Conservation (phyloP, 2,113 vertebrate species). For the Himantopus leucocephalus region DNA sequence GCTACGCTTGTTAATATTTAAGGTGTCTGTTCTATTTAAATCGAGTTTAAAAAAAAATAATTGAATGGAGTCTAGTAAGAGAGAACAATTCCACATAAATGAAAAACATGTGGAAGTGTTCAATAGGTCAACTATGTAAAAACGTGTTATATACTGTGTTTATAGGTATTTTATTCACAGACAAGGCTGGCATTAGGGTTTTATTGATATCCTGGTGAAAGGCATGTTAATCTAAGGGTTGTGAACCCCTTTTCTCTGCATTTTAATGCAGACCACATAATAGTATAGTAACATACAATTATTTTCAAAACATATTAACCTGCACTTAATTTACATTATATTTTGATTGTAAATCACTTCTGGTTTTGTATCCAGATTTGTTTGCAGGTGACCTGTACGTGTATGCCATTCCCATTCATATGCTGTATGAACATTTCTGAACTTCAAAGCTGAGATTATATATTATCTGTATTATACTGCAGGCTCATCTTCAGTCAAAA, state of each 20-base stretch:
- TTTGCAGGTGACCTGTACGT: not conserved
- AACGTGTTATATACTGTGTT: constrained; percentile 65
- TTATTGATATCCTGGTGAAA: constrained; percentile 60
- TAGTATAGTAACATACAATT: not conserved
- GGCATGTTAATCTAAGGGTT: not conserved
- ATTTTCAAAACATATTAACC: not conserved
- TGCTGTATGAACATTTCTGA: not conserved
- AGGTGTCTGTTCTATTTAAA: constrained; percentile 75
- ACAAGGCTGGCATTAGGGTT: constrained; percentile 28
- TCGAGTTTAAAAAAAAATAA: constrained; percentile 10
- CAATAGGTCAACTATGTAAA: constrained; percentile 68
- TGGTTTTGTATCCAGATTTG: not conserved
- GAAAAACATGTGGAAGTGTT: constrained; percentile 73
- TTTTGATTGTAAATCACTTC: not conserved
- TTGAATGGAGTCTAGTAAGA: constrained; percentile 50
- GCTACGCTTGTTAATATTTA: constrained; percentile 68
- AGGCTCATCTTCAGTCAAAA: not conserved
- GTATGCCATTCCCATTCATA: not conserved
- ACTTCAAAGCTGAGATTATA: not conserved
- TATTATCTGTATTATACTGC: not conserved
- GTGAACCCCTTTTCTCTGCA: not conserved
- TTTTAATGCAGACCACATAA: not conserved
- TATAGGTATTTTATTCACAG: constrained; percentile 65
- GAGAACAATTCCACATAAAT: constrained; percentile 69
- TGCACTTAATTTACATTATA: not conserved